Base-by-base conservation (phyloP, 2,888 invertebrate genomes). In the Tachina lurida region DNA sequence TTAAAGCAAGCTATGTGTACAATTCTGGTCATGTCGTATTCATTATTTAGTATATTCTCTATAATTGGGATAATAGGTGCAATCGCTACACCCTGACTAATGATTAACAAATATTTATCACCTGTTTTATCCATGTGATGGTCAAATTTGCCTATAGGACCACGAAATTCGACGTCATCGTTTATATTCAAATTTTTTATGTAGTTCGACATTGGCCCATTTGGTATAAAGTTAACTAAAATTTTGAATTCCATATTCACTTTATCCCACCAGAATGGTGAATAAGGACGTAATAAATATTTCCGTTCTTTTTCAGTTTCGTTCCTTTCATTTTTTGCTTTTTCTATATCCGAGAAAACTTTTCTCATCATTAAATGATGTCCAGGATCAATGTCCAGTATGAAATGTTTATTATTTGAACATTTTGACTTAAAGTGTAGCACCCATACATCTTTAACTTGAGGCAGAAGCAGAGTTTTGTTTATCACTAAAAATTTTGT, bases 51-150 rank as follows among this genome's bases (percentile, higher is more conserved):
- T 86, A 96, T 94, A 52, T 93, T 91, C 45, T 94, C 92, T 71
- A 96, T 94, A 13, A 97, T 94, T 17, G 95, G 93, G 88, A 94
- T 93, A 89, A 96, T 94, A 41, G 97, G 95, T 19, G 96, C 95
- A 86, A 97, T 94, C 0, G 96, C 97, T 39, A 96, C 96, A 1
- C 97, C 97, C 90, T 96, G 96, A 63, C 95, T 94, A 60, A 95
- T 91, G 90, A 95, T 93, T 2, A 94, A 86, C 19, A 95, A 88
- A 47, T 68, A 84, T 45, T 77, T 84, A 17, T 67, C 73, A n/a
- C 80, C 71, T 60, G 68, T 78, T 9, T 10, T 77, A 88, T 41
- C 85, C n/a, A 15, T n/a, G 3, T 39, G 17, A 7, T 90, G 87
- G 0, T 62, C 17, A 83, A 88, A 90, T 19, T 82, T 80, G 68